A percentile compares a stretch with the other conserved stretches of the same genome.
Evolutionary conservation across 2,797 vertebrate genomes (phyloP).

Genomic region (Zenarchopterus dispar): DNA sequence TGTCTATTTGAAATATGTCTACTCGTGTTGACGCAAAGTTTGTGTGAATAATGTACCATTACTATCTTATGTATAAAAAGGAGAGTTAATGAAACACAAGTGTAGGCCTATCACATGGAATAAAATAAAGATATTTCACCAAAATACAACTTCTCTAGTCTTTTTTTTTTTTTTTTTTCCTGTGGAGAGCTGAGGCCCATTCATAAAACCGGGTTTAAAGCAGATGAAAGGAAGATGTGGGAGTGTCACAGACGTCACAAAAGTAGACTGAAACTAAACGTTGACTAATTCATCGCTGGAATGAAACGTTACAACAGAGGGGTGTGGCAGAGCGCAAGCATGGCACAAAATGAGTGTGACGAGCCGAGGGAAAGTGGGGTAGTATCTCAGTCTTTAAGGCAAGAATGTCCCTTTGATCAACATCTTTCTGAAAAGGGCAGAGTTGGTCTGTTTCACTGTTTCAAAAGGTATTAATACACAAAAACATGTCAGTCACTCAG

Average conservation of each 20-base stretch:
- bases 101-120: slow-evolving; percentile 88
- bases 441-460: too few relatives aligned
- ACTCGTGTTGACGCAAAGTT: slow-evolving; percentile 91
- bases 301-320: slow-evolving; percentile 16
- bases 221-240: neutral
- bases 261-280: slow-evolving; percentile 31
- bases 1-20: slow-evolving; percentile 89
- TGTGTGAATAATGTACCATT: slow-evolving; percentile 91
- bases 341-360: neutral
- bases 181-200: neutral
- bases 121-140: slow-evolving; percentile 91
- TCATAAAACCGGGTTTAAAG: neutral
- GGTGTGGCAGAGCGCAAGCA: slow-evolving; percentile 34
- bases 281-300: slow-evolving; percentile 6
- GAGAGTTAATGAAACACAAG: slow-evolving; percentile 85
- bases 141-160: slow-evolving; percentile 41
- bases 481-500: too few relatives aligned
- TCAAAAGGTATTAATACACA: too few relatives aligned
- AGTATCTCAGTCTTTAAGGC: too few relatives aligned
- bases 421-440: too few relatives aligned
- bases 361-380: too few relatives aligned
- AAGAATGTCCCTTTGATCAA: too few relatives aligned
- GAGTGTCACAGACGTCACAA: neutral
- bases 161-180: slow-evolving; percentile 16
- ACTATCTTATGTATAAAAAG: slow-evolving; percentile 91